Percentiles rank a stretch among this genome's conserved stretches.
These are phyloP conservation scores for Diceros bicornis DNA, from an alignment of 2,797 vertebrate species.

Conservation along the genomic window DNA sequence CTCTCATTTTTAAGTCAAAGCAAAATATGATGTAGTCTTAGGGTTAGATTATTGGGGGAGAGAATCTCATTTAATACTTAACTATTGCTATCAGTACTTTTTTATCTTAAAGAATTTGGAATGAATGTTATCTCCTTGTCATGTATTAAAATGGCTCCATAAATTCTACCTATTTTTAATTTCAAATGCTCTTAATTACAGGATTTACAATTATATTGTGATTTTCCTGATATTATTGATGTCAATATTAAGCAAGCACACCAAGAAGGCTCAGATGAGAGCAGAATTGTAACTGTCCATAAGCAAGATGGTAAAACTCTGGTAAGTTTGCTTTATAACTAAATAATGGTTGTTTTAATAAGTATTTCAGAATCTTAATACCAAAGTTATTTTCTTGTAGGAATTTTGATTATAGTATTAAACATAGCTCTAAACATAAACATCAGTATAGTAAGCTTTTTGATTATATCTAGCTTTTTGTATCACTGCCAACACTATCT, in stretches of 20 bases:
- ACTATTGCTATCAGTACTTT: slow-evolving; percentile 15
- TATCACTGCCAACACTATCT: background rate
- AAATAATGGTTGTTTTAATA: slow-evolving; percentile 38
- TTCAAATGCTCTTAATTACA: slow-evolving; percentile 83
- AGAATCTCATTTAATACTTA: slow-evolving; percentile 53
- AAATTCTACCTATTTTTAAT: slow-evolving; percentile 59
- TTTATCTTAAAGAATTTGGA: slow-evolving; percentile 59
- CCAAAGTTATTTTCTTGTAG: slow-evolving; percentile 23
- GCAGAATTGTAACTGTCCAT: slow-evolving; percentile 96
- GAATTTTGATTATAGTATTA: slow-evolving; percentile 54
- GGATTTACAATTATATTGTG: slow-evolving; percentile 96
- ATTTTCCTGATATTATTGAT: slow-evolving; percentile 98
- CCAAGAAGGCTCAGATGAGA: slow-evolving; percentile 95
- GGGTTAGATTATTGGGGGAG: background rate
- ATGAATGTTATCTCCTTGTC: slow-evolving; percentile 30
- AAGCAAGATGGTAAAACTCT: slow-evolving; percentile 95
- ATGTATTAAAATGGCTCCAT: slow-evolving; percentile 54
- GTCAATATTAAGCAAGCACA: slow-evolving; percentile 97
- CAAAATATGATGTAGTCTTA: background rate
- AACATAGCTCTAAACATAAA: slow-evolving; percentile 35
- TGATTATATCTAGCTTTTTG: background rate
- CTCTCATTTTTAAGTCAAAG: slow-evolving; percentile 56
- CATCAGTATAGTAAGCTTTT: background rate
- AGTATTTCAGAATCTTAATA: slow-evolving; percentile 55
- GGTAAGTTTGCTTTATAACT: slow-evolving; percentile 89